A percentile compares a stretch with the other conserved stretches of the same genome.
phyloP scores from a whole-genome alignment of 2,888 invertebrate genomes.

The Lacanobia wlatinum region DNA sequence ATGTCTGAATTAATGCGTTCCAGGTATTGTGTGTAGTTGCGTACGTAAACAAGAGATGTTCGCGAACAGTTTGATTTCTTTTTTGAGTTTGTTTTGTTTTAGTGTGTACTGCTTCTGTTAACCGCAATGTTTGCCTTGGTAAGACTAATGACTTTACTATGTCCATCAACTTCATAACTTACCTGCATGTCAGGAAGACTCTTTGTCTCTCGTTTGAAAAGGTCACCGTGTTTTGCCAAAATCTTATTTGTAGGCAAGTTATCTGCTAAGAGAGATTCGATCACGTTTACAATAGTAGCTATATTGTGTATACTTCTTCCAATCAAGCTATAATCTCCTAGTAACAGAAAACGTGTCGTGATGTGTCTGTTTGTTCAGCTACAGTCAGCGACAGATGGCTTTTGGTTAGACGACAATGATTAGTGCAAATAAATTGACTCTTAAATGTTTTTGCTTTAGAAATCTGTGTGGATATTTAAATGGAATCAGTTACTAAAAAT shows the following conservation, averaged over 20 bases:
- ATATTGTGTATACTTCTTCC: slow-evolving; percentile 6
- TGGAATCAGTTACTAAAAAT: neutral
- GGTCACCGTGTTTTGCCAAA: neutral
- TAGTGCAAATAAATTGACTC: too few species aligned
- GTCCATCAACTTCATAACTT: neutral
- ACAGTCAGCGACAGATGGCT: slow-evolving; percentile 44
- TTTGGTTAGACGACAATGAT: neutral
- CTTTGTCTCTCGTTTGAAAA: neutral
- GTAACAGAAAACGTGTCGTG: slow-evolving; percentile 34
- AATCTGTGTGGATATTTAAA: too few species aligned
- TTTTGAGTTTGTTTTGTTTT: slow-evolving; percentile 34
- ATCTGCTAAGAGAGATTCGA: neutral
- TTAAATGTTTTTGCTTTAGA: too few species aligned
- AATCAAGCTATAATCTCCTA: slow-evolving; percentile 19
- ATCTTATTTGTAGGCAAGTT: neutral
- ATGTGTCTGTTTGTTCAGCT: slow-evolving; percentile 30
- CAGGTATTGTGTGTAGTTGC: slow-evolving; percentile 76
- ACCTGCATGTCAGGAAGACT: neutral
- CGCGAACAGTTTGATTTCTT: slow-evolving; percentile 43
- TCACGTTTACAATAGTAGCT: slow-evolving; percentile 2
- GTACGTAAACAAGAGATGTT: slow-evolving; percentile 71
- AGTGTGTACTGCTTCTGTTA: slow-evolving; percentile 8
- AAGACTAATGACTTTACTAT: slow-evolving; percentile 3
- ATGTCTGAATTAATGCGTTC: slow-evolving; percentile 77
- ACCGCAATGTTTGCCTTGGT: slow-evolving; percentile 12